Conservation (phyloP, 2,797 vertebrate genomes). For the Rousettus madagascariensis region DNA sequence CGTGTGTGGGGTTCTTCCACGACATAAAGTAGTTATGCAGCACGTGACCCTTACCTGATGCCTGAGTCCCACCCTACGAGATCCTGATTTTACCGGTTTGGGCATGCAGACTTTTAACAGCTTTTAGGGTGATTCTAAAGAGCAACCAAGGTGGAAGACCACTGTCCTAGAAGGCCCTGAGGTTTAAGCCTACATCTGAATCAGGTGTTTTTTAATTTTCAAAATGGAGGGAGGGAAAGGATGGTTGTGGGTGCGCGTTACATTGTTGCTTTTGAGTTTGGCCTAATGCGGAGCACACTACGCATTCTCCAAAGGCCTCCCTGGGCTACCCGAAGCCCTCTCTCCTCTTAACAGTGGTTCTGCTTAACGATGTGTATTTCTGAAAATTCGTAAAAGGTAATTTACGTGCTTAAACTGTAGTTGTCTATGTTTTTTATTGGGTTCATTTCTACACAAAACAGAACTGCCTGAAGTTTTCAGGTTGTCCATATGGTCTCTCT, state of each 20-base stretch:
- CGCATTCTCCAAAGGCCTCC: background rate
- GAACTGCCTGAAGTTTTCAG: background rate
- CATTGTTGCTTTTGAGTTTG: background rate
- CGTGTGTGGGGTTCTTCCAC: background rate
- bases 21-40: background rate
- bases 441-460: background rate
- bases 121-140: background rate
- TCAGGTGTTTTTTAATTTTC: background rate
- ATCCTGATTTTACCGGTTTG: background rate
- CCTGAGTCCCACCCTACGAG: background rate
- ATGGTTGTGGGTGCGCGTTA: background rate
- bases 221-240: conserved; percentile 44
- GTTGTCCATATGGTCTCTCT: too few relatives aligned
- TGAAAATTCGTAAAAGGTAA: background rate
- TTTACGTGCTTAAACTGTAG: background rate
- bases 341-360: background rate
- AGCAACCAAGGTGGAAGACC: background rate
- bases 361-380: background rate
- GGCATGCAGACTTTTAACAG: background rate
- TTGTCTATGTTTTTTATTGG: background rate
- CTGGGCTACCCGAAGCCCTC: background rate
- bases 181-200: background rate
- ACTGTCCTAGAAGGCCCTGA: background rate
- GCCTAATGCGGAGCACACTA: background rate
- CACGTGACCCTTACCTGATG: background rate